phyloP scores from a whole-genome alignment of 2,888 invertebrate genomes.

The Ophion costatus region DNA sequence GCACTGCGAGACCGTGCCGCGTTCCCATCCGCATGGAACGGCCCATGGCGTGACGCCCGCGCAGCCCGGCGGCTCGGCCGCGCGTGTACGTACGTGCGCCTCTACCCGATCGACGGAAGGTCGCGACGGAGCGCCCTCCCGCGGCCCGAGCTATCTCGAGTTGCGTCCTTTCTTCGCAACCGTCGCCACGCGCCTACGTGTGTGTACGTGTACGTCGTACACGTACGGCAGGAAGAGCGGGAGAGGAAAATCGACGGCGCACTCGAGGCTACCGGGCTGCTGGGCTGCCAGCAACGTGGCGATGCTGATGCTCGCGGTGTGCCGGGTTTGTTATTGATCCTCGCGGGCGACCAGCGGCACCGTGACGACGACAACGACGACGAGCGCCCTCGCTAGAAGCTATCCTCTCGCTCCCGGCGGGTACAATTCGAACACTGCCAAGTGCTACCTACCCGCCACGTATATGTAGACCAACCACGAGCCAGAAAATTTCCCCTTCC shows the following conservation, averaged over 20 bases:
- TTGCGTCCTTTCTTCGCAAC: neutral
- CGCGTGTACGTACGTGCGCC: neutral
- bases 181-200: neutral
- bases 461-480: constrained; percentile 11
- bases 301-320: constrained; percentile 29
- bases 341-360: constrained; percentile 55
- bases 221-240: neutral
- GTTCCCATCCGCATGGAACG: no score
- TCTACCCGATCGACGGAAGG: neutral
- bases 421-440: constrained; percentile 25
- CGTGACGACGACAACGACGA: constrained; percentile 51
- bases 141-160: neutral
- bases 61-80: neutral
- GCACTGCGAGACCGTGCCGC: no score
- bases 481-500: neutral
- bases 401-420: constrained; percentile 47
- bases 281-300: constrained; percentile 33
- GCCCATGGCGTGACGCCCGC: neutral
- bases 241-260: constrained; percentile 35
- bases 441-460: neutral
- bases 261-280: constrained; percentile 39
- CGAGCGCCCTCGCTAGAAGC: constrained; percentile 32
- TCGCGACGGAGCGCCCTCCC: neutral
- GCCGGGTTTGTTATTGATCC: constrained; percentile 78
- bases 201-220: neutral